These are phyloP conservation scores for Exephanes ischioxanthus DNA, from an alignment of 2,888 invertebrate species.

Conservation along the genomic window DNA sequence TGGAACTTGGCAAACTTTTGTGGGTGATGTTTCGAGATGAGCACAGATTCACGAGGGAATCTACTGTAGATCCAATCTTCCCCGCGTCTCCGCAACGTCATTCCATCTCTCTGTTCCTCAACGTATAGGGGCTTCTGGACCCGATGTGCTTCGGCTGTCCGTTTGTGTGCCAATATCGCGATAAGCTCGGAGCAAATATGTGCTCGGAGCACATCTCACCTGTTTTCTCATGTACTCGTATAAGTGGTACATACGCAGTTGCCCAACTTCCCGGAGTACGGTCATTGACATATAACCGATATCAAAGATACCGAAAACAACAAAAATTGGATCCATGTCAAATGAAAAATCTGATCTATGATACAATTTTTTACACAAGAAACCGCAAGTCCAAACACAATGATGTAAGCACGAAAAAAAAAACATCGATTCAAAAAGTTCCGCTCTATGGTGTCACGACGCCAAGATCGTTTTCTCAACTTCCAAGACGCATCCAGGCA, in stretches of 20 bases:
- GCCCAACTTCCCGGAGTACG: not conserved
- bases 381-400: no score
- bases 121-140: slow-evolving; percentile 14
- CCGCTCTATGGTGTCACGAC: not conserved
- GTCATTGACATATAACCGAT: not conserved
- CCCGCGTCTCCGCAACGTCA: not conserved
- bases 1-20: not conserved
- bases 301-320: not conserved
- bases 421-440: not conserved
- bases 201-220: slow-evolving; percentile 53
- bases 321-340: not conserved
- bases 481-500: not conserved
- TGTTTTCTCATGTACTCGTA: slow-evolving; percentile 53
- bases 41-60: not conserved
- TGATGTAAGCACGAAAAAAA: not conserved
- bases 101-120: slow-evolving; percentile 31
- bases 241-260: not conserved
- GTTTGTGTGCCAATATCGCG: slow-evolving; percentile 58
- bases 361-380: no score
- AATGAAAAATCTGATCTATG: no score
- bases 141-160: slow-evolving; percentile 20
- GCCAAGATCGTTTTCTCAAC: not conserved
- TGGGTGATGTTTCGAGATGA: not conserved
- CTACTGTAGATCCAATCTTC: slow-evolving; percentile 35
- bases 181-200: slow-evolving; percentile 65